phyloP scores from a whole-genome alignment of 2,888 invertebrate genomes.

The Polyommatus iphigenia region DNA sequence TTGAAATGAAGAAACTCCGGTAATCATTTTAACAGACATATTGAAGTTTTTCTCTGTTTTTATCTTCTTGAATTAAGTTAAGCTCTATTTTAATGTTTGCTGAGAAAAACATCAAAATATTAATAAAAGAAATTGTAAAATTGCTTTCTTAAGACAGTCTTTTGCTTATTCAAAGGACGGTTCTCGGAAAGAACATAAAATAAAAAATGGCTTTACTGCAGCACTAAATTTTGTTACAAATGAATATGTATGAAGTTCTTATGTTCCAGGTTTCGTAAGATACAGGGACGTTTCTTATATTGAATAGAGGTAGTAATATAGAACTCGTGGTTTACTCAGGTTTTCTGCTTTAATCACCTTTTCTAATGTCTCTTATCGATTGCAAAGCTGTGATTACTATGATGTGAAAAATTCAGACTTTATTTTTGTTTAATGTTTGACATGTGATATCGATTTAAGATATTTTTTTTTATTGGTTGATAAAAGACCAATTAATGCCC shows the following conservation, averaged over 20 bases:
- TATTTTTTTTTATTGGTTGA: too few species aligned
- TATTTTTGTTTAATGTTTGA: too few species aligned
- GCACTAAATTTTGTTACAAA: slow-evolving; percentile 26
- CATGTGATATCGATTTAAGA: too few species aligned
- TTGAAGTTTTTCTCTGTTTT: neutral
- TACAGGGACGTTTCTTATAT: neutral
- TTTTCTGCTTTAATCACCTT: neutral
- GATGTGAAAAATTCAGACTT: too few species aligned
- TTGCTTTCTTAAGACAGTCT: slow-evolving; percentile 35
- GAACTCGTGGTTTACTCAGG: neutral
- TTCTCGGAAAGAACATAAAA: slow-evolving; percentile 22
- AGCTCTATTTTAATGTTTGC: neutral
- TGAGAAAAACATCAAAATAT: neutral
- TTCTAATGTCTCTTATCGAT: too few species aligned
- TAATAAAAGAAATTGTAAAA: slow-evolving; percentile 14
- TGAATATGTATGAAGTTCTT: slow-evolving; percentile 29
- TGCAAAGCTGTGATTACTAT: too few species aligned
- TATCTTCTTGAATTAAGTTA: neutral
- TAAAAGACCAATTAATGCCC: too few species aligned
- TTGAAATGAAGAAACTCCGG: neutral
- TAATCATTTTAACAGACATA: neutral
- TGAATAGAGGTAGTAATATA: neutral
- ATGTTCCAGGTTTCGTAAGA: neutral
- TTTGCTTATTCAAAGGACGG: slow-evolving; percentile 14
- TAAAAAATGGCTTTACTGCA: slow-evolving; percentile 24